phyloP scores from a whole-genome alignment of 2,113 vertebrate species.

The Daubentonia madagascariensis region DNA sequence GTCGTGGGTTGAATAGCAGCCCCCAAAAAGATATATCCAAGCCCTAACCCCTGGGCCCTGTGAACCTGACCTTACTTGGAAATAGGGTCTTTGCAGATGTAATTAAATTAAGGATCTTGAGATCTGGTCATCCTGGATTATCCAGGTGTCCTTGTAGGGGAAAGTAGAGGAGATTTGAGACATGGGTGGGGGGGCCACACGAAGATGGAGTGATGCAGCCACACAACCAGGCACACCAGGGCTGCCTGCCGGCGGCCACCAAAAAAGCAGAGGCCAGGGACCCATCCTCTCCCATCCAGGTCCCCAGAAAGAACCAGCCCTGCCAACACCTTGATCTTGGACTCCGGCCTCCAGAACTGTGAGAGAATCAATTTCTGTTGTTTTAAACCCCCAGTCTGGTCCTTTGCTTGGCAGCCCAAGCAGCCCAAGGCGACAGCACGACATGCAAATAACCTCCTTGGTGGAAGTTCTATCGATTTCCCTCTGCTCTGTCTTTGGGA shows the following conservation, averaged over 20 bases:
- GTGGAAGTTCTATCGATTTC: rapidly evolving
- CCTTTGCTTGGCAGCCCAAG: neutral
- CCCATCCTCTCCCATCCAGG: neutral
- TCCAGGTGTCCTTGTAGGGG: neutral
- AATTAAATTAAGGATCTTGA: neutral
- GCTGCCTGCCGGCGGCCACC: neutral
- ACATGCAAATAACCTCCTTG: rapidly evolving
- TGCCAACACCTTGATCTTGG: neutral
- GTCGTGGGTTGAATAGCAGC: too few species aligned
- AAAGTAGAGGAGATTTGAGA: neutral
- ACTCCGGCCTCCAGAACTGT: neutral
- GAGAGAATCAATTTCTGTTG: rapidly evolving
- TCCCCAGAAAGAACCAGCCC: neutral
- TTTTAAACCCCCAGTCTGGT: neutral
- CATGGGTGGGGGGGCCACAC: rapidly evolving
- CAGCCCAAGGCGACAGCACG: too few species aligned
- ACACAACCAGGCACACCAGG: neutral
- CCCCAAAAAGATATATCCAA: neutral
- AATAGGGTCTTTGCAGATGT: neutral
- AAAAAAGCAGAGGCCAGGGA: neutral
- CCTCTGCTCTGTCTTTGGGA: rapidly evolving
- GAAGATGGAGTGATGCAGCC: rapidly evolving
- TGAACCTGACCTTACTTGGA: neutral
- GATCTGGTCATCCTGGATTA: neutral
- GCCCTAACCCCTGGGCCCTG: rapidly evolving